Evolutionary conservation across 2,113 vertebrate genomes (phyloP).

Genomic region (Rhynchomys soricoides): DNA sequence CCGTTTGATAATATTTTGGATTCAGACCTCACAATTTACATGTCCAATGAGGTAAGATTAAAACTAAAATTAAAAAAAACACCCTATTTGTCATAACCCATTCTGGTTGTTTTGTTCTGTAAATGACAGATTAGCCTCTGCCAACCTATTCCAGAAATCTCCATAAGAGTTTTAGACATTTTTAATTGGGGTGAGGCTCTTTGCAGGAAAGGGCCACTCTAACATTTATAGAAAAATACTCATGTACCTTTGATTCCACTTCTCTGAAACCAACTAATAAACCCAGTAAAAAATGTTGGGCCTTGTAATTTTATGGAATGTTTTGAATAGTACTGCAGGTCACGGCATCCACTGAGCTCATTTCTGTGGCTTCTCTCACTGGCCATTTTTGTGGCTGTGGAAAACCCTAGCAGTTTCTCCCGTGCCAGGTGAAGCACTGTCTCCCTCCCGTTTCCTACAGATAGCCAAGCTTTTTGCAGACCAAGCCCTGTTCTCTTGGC

Average conservation of each 20-base stretch:
- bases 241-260: slow-evolving; percentile 50
- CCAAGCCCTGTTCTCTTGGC: neutral
- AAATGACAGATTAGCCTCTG: slow-evolving; percentile 56
- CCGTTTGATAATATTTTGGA: neutral
- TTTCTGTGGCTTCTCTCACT: neutral
- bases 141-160: slow-evolving; percentile 67
- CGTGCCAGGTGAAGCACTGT: neutral
- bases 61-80: slow-evolving; percentile 4
- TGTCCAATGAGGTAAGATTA: slow-evolving; percentile 7
- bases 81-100: neutral
- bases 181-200: slow-evolving; percentile 11
- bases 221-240: slow-evolving; percentile 67
- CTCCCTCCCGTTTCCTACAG: neutral
- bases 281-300: slow-evolving; percentile 55
- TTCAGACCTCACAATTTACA: slow-evolving; percentile 35
- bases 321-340: slow-evolving; percentile 57
- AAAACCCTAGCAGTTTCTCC: neutral
- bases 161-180: slow-evolving; percentile 39
- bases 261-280: slow-evolving; percentile 71
- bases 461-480: neutral
- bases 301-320: slow-evolving; percentile 64
- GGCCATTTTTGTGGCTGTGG: slow-evolving; percentile 1
- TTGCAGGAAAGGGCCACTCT: slow-evolving; percentile 54
- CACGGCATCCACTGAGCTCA: neutral
- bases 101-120: slow-evolving; percentile 52